Conservation (phyloP, 2,113 vertebrate species). For the Mus musculus region GRCm39 chr8:52494001-52494500, state of each 20-base stretch:
- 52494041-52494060: not conserved
- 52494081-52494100: not conserved
- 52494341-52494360: not conserved
- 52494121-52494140: not conserved
- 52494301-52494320: not conserved
- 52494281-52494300: not conserved
- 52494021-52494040: not conserved
- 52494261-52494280: not conserved
- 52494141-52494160: not conserved
- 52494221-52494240: not conserved
- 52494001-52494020: not conserved
- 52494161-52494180: not conserved
- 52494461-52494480: not conserved
- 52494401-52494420: not conserved
- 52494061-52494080: too few species aligned
- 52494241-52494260: not conserved
- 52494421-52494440: not conserved
- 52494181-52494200: not conserved
- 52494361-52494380: not conserved
- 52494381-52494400: not conserved
- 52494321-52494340: not conserved
- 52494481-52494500: not conserved
- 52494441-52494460: too few species aligned
- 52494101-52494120: not conserved
- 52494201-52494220: not conserved